Percentiles rank a stretch among this genome's conserved stretches.
These are phyloP conservation scores for Eupithecia subumbrata DNA, from an alignment of 2,888 invertebrate species.

Conservation along the genomic window DNA sequence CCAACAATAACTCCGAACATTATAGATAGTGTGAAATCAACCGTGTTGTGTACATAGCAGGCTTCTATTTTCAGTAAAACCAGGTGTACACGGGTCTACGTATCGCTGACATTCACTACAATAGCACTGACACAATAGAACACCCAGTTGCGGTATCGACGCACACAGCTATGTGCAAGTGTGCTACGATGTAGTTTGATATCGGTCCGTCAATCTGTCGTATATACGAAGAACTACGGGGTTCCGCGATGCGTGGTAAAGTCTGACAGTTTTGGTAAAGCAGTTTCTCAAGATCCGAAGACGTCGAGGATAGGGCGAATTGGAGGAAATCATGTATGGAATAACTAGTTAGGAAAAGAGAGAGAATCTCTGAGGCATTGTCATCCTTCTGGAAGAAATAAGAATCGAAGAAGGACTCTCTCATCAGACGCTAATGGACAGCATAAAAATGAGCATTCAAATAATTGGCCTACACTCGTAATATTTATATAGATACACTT, in stretches of 20 bases:
- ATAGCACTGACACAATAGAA: slow-evolving; percentile 64
- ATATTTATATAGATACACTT: no score
- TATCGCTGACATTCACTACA: slow-evolving; percentile 58
- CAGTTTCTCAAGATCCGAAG: background rate
- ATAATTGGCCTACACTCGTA: background rate
- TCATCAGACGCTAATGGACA: background rate
- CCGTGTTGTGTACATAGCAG: slow-evolving; percentile 6
- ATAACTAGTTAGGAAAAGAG: no score
- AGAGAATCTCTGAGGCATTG: background rate
- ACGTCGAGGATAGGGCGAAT: no score
- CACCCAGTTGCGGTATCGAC: slow-evolving; percentile 69
- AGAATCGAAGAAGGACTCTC: background rate
- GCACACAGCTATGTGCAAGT: slow-evolving; percentile 53
- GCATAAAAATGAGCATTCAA: background rate
- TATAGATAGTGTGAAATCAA: background rate
- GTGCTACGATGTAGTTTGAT: slow-evolving; percentile 51
- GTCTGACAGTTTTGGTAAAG: background rate
- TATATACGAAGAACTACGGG: slow-evolving; percentile 18
- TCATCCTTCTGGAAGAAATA: no score
- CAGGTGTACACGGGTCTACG: slow-evolving; percentile 23
- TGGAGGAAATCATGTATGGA: no score
- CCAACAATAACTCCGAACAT: background rate
- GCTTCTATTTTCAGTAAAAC: slow-evolving; percentile 7
- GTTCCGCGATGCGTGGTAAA: background rate
- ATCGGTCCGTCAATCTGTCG: slow-evolving; percentile 54